Conservation (phyloP, 2,888 invertebrate genomes). For the Polyommatus iphigenia region DNA sequence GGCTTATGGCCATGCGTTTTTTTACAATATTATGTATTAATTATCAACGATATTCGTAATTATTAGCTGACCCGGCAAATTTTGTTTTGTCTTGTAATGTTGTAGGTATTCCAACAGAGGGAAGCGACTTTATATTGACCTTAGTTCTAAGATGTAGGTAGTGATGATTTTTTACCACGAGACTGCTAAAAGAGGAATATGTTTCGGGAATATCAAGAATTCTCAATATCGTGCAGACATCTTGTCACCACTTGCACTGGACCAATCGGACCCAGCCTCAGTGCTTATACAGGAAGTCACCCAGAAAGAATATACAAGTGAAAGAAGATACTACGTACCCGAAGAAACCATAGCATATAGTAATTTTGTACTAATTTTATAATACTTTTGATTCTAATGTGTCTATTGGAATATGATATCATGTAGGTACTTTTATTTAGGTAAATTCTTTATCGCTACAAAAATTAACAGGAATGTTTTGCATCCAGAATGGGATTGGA, state of each 20-base stretch:
- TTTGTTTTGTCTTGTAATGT: too few species aligned
- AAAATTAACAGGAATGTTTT: not conserved
- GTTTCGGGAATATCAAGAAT: not conserved
- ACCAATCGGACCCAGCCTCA: not conserved
- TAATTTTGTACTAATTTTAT: not conserved
- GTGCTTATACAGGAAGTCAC: not conserved
- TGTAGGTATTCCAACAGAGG: too few species aligned
- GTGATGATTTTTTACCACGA: too few species aligned
- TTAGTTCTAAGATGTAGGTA: too few species aligned
- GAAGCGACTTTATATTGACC: too few species aligned
- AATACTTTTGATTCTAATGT: not conserved
- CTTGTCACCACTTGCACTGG: not conserved
- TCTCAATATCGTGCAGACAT: not conserved
- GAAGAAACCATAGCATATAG: not conserved
- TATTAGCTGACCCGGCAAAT: not conserved
- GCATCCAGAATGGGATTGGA: not conserved
- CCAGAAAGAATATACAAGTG: not conserved
- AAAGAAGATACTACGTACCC: not conserved
- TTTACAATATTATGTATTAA: too few species aligned
- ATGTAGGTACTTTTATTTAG: not conserved
- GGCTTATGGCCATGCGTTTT: not conserved
- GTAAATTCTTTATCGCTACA: too few species aligned
- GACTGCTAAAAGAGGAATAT: not conserved
- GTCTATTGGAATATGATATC: slow-evolving; percentile 24
- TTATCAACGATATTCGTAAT: too few species aligned